Base-by-base conservation (phyloP, 2,888 invertebrate genomes). In the Sinotaia quadrata region DNA sequence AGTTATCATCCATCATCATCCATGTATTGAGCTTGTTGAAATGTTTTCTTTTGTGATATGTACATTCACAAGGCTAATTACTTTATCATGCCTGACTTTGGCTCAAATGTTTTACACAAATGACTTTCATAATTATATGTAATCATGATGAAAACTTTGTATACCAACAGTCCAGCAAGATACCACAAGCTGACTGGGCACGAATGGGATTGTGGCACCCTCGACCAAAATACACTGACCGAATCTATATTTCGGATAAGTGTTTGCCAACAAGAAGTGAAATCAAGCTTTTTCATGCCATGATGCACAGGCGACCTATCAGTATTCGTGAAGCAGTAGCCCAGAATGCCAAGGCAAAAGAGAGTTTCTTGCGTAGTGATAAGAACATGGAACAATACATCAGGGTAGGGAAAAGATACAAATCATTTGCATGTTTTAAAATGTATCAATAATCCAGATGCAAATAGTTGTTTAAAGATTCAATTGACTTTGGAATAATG, bases 151-250 rank as follows among this genome's bases (percentile, higher is more conserved):
- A 15, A 5, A 41, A 27, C 34, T 67, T 24, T 37, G 29, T 24
- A 33, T n/a, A n/a, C n/a, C n/a, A 69, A 8, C 76, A 86, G 87
- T 78, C 81, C 24, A 78, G 73, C 67, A 81, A 83, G 71, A 81
- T 87, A 5, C 85, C 86, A 5, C 78, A 85, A 62, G 67, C 78
- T 33, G 85, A 87, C 68, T 87, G 86, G 87, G 74, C 78, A 18
- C 68, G 83, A 37, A 77, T 86, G 51, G 87, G 87, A 21, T 74
- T 87, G 29, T 81, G 78, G 77, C 77, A 82, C 65, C 83, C 86
- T 7, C 73, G 80, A 8, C 87, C 87, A 4, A 78, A 77, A 51
- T 87, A 87, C 78, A 74, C 79, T 5, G 85, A 85, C 67, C 69
- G 83, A 15, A 77, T 84, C 56, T 87, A 87, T 76, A 78, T 78